Base-by-base conservation (phyloP, 2,888 invertebrate species). In the Thecocarcelia acutangulata region DNA sequence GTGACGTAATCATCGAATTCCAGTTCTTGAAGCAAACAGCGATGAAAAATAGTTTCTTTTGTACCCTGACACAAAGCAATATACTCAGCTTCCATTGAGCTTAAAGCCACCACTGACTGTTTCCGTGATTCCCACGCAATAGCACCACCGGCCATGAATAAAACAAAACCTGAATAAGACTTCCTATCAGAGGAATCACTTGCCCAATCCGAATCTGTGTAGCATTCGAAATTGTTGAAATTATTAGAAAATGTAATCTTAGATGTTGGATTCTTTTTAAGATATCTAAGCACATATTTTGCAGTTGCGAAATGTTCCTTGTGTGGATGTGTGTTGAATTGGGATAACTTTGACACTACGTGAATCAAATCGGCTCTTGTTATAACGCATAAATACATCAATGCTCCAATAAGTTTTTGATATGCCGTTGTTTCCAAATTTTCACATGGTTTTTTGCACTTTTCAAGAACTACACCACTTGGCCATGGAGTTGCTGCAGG, bases 401-500 rank as follows among this genome's bases (percentile, higher is more conserved):
- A 19, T 1, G 58, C 19, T 5, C 40, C 58, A 8, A 58, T 58
- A 1, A 58, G 3, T 13, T 40, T 58, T 58, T 58, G 40, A 40
- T 58, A 58, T 3, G 1, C 1, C 40, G 5, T 58, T 63, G 46
- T 15, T 1, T 61, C 28, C 12, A 79, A 24, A 19, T 73, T 19
- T 6, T 48, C 24, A 66, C 70, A 79, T 2, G 44, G 0, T 0
- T 74, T 73, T 37, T 64, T 52, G n/a, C 80, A 78, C 21, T 83
- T 84, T 11, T 50, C n/a, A 11, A 83, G 44, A 3, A 80, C 21
- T 12, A 73, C 64, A 21, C 83, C 81, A 50, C 54, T 78, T 5
- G 59, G 52, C 68, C 33, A 79, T 4, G 78, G 84, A 17, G 80
- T 80, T 8, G 59, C 28, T 5, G 83, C 59, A n/a, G 63, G 50